Evolutionary conservation across 2,113 vertebrate species (phyloP), one percentile per base, ranked within the genome.

Genomic region (Eulemur rufifrons): DNA sequence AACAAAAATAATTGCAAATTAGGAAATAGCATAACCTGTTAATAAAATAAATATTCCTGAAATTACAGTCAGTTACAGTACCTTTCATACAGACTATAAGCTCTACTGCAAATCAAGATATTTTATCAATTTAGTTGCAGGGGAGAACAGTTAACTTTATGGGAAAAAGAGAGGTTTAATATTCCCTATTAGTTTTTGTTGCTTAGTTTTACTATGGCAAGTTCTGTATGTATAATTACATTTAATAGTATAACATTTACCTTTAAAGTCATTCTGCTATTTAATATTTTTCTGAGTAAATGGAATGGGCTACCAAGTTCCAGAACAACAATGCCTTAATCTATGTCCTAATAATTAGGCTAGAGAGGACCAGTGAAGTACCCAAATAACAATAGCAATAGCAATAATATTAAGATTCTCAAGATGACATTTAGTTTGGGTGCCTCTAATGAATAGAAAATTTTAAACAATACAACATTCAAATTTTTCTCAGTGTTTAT

Each of bases 231-330:
- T 89, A 69, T 64, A 88, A 86, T 78, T 91, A 39, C 45, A 89
- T 90, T 86, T 45, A 94, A 86, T 32, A 45, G 18, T 34, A 15
- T 34, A 77, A 71, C 25, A 77, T 94, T 95, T 71, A 54, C 52
- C 13, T 86, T 78, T 69, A 29, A 32, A 83, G 54, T 78, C 39
- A 34, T 84, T 68, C 23, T 91, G 39, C 11, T n/a, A 80, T 69
- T 96, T 92, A 64, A 73, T 52, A 12, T 80, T 96, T 95, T 93
- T 92, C 42, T 59, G 52, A 80, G 64, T 50, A 66, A 93, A 82
- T 74, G n/a, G 32, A 82, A 92, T 59, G 34, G 5, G 39, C 27
- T 50, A 20, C 18, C 13, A 59, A 23, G 8, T 85, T 92, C 27
- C 11, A 78, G 23, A 85, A 71, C 12, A 73, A 32, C 3, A 76